Percentiles rank a stretch among this genome's conserved stretches.
phyloP scores from a whole-genome alignment of 1,140 invertebrate species.

The Temnothorax longispinosus region DNA sequence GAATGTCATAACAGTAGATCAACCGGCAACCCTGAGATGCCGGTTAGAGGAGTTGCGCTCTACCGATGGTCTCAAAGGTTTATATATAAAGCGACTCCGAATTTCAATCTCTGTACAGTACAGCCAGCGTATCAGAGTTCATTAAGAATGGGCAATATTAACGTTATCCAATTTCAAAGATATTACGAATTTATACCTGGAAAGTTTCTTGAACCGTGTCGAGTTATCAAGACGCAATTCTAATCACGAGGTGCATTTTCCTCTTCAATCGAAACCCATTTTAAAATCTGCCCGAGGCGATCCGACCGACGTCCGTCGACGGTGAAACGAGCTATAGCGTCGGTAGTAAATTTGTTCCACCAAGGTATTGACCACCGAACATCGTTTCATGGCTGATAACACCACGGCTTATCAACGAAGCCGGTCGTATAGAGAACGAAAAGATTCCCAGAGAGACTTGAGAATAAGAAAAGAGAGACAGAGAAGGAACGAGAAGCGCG shows the following conservation, averaged over 20 bases:
- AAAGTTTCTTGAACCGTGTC: not conserved
- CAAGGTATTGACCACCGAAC: conserved; percentile 33
- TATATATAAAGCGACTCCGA: not conserved
- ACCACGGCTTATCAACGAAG: conserved; percentile 18
- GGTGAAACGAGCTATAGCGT: conserved; percentile 15
- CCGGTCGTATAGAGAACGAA: not conserved
- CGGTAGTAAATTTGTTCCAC: not conserved
- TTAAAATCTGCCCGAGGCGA: not conserved
- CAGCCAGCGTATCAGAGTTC: not conserved
- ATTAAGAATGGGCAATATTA: not conserved
- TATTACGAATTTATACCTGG: not conserved
- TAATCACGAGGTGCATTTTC: not conserved
- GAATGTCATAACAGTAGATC: not conserved
- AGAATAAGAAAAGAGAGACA: not conserved
- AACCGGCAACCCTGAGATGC: not conserved
- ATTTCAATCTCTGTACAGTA: not conserved
- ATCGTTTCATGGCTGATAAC: conserved; percentile 21
- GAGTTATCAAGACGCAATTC: not conserved
- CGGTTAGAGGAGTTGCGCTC: not conserved
- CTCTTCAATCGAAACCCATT: not conserved
- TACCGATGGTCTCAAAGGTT: not conserved
- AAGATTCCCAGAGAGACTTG: not conserved
- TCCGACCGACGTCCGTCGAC: not conserved
- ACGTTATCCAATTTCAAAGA: not conserved
- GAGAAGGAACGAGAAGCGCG: not conserved